A percentile compares a stretch with the other conserved stretches of the same genome.
Conservation (phyloP, 1,140 invertebrate genomes). For the Periplaneta americana region DNA sequence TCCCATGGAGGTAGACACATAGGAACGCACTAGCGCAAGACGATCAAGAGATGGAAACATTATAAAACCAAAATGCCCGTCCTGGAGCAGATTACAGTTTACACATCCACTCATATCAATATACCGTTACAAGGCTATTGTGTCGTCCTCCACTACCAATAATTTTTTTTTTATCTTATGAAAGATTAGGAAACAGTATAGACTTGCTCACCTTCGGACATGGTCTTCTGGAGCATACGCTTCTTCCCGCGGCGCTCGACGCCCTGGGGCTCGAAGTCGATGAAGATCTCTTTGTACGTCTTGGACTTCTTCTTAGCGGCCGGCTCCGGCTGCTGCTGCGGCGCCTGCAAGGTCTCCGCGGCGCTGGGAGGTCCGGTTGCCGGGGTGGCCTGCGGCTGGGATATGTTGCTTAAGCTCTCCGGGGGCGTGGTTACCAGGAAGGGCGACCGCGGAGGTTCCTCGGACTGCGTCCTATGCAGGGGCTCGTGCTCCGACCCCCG, state of each 20-base stretch:
- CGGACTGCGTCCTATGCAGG: constrained; percentile 73
- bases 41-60: no score
- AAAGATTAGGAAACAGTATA: no score
- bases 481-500: constrained; percentile 56
- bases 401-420: not conserved
- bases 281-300: constrained; percentile 68
- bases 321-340: constrained; percentile 2
- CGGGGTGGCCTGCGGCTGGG: constrained; percentile 26
- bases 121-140: no score
- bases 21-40: no score
- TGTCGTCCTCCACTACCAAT: no score
- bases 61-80: no score
- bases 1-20: no score
- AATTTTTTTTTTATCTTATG: no score
- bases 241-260: constrained; percentile 47
- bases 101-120: no score
- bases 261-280: constrained; percentile 76
- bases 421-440: constrained; percentile 42
- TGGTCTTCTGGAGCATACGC: constrained; percentile 65
- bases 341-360: constrained; percentile 14
- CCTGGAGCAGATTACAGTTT: no score
- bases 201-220: constrained; percentile 62
- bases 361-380: constrained; percentile 21
- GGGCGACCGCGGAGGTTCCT: constrained; percentile 70
- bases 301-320: constrained; percentile 5